phyloP scores from a whole-genome alignment of 2,113 vertebrate species.

The Podocnemis expansa region DNA sequence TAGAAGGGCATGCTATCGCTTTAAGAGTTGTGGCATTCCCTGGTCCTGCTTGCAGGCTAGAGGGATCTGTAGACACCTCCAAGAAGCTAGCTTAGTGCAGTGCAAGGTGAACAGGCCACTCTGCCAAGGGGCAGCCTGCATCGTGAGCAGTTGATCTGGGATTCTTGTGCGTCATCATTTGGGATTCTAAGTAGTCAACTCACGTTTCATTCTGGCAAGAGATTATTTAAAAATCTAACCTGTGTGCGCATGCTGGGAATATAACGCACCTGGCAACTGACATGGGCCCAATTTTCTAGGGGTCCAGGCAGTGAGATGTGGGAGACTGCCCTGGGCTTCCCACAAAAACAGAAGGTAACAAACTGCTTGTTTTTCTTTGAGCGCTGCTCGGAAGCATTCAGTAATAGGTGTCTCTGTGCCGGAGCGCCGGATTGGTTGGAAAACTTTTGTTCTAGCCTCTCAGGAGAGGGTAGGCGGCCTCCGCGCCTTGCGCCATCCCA shows the following conservation, averaged over 20 bases:
- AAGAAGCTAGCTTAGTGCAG: not conserved
- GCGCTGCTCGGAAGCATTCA: too few relatives aligned
- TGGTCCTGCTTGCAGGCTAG: not conserved
- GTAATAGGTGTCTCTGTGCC: too few relatives aligned
- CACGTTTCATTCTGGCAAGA: too few relatives aligned
- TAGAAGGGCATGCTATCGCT: not conserved
- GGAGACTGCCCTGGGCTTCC: not conserved
- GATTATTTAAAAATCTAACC: not conserved
- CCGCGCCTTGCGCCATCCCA: too few relatives aligned
- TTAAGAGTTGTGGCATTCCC: not conserved
- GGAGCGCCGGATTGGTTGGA: too few relatives aligned
- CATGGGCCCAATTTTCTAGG: not conserved
- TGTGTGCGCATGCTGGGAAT: not conserved
- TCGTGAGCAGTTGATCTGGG: too few relatives aligned
- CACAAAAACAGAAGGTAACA: not conserved
- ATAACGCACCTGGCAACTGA: not conserved
- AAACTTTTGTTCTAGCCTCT: too few relatives aligned
- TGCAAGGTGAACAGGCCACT: not conserved
- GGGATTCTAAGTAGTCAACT: too few relatives aligned
- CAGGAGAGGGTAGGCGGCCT: too few relatives aligned
- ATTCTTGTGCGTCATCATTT: not conserved
- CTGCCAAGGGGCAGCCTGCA: not conserved
- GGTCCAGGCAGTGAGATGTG: too few relatives aligned
- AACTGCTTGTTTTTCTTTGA: not conserved
- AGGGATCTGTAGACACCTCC: not conserved